Percentiles rank a stretch among this genome's conserved stretches.
phyloP scores from a whole-genome alignment of 2,888 invertebrate genomes.

The Resseliella maxima region DNA sequence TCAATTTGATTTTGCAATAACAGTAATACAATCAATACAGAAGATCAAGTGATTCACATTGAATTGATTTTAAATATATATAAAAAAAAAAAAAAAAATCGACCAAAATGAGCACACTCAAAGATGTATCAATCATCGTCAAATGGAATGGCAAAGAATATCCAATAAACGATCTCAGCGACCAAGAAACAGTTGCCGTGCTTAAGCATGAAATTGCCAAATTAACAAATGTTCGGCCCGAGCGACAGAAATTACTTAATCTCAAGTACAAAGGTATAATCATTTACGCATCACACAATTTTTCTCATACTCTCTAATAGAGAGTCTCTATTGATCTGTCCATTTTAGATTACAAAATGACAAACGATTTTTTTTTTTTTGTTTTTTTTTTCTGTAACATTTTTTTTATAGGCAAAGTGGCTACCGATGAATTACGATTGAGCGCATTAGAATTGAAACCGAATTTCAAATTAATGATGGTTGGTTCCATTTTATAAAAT shows the following conservation, averaged over 20 bases:
- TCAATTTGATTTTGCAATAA: too few relatives aligned
- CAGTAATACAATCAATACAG: too few relatives aligned
- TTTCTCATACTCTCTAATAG: background rate
- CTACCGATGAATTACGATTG: slow-evolving; percentile 82
- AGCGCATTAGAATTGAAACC: slow-evolving; percentile 82
- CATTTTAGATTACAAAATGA: too few relatives aligned
- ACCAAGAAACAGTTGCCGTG: slow-evolving; percentile 79
- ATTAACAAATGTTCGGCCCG: slow-evolving; percentile 91
- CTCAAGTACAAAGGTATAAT: slow-evolving; percentile 87
- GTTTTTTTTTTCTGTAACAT: slow-evolving; percentile 25
- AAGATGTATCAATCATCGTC: slow-evolving; percentile 73
- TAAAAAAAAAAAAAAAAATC: background rate
- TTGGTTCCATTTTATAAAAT: too few relatives aligned
- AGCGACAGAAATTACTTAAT: slow-evolving; percentile 92
- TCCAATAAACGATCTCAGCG: slow-evolving; percentile 78
- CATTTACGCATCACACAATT: background rate
- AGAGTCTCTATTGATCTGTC: too few relatives aligned
- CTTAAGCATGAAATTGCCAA: slow-evolving; percentile 87
- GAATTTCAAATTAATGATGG: slow-evolving; percentile 95
- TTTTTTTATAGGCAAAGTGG: slow-evolving; percentile 78
- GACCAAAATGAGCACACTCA: slow-evolving; percentile 56
- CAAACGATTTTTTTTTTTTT: too few relatives aligned
- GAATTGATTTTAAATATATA: too few relatives aligned
- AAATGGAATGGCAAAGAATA: slow-evolving; percentile 96
- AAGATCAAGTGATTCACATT: too few relatives aligned